phyloP scores from a whole-genome alignment of 2,113 vertebrate species.

The Oxyruncus cristatus region DNA sequence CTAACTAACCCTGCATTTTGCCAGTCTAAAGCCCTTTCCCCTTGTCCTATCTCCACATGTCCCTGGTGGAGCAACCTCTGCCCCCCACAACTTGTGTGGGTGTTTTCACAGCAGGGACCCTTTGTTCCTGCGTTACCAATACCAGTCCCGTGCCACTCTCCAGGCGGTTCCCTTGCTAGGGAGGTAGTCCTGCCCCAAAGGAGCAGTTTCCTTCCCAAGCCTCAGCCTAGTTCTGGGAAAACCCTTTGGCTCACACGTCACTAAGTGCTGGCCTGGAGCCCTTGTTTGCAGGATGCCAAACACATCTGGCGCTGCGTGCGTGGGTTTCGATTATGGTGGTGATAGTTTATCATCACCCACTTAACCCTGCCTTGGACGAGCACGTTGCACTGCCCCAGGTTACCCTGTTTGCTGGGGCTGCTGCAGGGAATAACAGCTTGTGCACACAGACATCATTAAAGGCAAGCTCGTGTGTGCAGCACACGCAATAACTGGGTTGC shows the following conservation, averaged over 20 bases:
- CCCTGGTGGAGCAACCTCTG: neutral
- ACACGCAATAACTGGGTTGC: neutral
- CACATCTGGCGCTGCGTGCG: neutral
- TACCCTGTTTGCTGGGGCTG: neutral
- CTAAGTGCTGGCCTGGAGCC: neutral
- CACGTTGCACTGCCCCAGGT: neutral
- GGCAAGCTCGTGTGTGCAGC: neutral
- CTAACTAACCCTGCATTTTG: neutral
- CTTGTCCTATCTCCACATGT: neutral
- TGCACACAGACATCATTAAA: neutral
- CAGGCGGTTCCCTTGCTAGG: neutral
- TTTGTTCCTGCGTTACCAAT: rapidly evolving
- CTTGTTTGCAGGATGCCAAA: neutral
- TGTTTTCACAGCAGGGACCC: neutral
- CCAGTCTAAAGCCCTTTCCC: neutral
- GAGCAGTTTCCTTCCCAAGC: neutral
- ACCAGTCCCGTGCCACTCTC: neutral
- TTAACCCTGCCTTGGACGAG: neutral
- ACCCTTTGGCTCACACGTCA: neutral
- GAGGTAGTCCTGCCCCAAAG: neutral
- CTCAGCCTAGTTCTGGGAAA: slow-evolving; percentile 1
- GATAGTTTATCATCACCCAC: neutral
- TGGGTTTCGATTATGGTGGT: neutral
- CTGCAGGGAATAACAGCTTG: neutral
- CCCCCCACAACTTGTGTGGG: neutral